Conservation (phyloP, 2,113 vertebrate species). For the Poecile atricapillus region DNA sequence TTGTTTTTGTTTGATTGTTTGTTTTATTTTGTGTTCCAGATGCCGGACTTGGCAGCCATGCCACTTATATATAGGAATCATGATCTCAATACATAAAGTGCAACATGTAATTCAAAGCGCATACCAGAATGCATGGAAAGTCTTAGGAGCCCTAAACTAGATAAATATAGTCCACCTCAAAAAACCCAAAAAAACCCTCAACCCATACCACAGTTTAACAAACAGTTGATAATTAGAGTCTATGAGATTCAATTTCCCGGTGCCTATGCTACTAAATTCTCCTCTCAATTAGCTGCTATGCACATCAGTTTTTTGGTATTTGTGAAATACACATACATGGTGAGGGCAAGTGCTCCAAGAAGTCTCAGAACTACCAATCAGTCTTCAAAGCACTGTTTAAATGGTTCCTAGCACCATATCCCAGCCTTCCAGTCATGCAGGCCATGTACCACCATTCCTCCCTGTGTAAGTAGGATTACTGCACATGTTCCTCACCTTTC, state of each 20-base stretch:
- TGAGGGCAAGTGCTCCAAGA: not conserved
- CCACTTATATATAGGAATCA: not conserved
- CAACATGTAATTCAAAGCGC: not conserved
- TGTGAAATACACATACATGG: not conserved
- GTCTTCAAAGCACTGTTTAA: not conserved
- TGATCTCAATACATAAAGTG: not conserved
- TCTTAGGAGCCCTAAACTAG: not conserved
- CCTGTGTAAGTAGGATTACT: rapidly evolving
- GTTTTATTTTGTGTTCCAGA: not conserved
- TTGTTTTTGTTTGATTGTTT: not conserved
- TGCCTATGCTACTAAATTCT: not conserved
- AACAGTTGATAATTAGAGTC: not conserved
- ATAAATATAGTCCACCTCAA: not conserved
- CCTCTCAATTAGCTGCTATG: not conserved
- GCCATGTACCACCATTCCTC: not conserved
- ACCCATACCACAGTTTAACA: not conserved
- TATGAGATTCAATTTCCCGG: not conserved
- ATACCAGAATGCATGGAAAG: not conserved
- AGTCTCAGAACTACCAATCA: not conserved
- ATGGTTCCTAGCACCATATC: not conserved
- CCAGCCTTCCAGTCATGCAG: not conserved
- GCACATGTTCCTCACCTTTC: not conserved
- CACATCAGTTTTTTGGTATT: not conserved
- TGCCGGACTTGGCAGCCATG: not conserved
- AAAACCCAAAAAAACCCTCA: not conserved